A percentile compares a stretch with the other conserved stretches of the same genome.
Evolutionary conservation across 2,797 vertebrate species (phyloP).

Genomic region (Molossus alvarezi): DNA sequence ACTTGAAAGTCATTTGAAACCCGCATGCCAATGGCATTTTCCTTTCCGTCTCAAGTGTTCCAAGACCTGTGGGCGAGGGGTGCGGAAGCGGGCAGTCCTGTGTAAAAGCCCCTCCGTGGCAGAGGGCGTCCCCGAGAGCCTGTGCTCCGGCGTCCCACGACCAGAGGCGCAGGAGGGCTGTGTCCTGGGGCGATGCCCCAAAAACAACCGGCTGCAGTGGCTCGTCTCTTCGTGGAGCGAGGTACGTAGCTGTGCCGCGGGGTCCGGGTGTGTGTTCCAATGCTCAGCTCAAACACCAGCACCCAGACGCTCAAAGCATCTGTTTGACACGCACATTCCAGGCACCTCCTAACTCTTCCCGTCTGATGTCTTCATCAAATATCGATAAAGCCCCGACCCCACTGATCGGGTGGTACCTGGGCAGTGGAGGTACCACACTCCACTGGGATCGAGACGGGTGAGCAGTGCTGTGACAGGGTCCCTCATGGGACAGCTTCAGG

Average conservation of each 20-base stretch:
- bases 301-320: not conserved
- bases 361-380: not conserved
- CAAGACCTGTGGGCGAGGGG: slow-evolving; percentile 97
- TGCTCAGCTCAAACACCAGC: rapidly evolving
- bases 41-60: slow-evolving; percentile 93
- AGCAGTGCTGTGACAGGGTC: not conserved
- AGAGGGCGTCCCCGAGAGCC: slow-evolving; percentile 92
- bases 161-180: slow-evolving; percentile 96
- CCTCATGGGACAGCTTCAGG: too few relatives aligned
- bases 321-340: rapidly evolving
- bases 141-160: slow-evolving; percentile 91
- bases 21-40: not conserved
- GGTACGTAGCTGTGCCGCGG: slow-evolving; percentile 88
- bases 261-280: too few relatives aligned
- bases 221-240: slow-evolving; percentile 95
- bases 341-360: too few relatives aligned
- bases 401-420: rapidly evolving
- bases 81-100: slow-evolving; percentile 94
- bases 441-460: rapidly evolving
- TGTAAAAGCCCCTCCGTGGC: slow-evolving; percentile 92
- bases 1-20: not conserved
- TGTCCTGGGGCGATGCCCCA: slow-evolving; percentile 96
- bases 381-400: not conserved
- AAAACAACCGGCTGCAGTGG: slow-evolving; percentile 96
- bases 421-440: too few relatives aligned